A percentile compares a stretch with the other conserved stretches of the same genome.
These are phyloP conservation scores for Gortyna flavago DNA, from an alignment of 2,888 invertebrate species.

Conservation along the genomic window DNA sequence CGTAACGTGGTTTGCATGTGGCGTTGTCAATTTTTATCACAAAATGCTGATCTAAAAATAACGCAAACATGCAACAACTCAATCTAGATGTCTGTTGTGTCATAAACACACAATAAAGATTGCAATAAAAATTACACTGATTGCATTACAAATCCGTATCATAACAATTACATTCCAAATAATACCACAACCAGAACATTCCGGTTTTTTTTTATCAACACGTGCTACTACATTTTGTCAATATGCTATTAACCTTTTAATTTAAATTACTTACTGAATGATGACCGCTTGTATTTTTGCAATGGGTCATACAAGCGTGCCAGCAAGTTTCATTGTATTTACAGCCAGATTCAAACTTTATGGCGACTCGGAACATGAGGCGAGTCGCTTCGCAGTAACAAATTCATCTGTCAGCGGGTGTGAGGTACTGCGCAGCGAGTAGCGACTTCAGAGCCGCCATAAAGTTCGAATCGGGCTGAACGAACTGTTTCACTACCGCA, in stretches of 20 bases:
- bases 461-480: too few species aligned
- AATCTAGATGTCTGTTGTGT: not conserved
- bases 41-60: not conserved
- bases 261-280: conserved; percentile 1
- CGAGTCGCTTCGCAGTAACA: not conserved
- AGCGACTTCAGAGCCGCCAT: too few species aligned
- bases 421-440: too few species aligned
- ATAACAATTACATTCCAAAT: conserved; percentile 12
- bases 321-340: conserved; percentile 3
- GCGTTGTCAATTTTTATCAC: not conserved
- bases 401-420: too few species aligned
- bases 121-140: conserved; percentile 8
- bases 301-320: not conserved
- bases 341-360: not conserved
- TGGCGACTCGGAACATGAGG: not conserved
- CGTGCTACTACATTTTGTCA: conserved; percentile 28
- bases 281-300: conserved; percentile 9
- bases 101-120: not conserved
- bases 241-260: conserved; percentile 25
- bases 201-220: conserved; percentile 34
- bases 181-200: not conserved
- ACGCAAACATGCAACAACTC: conserved; percentile 2
- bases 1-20: not conserved
- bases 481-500: not conserved
- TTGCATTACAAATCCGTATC: conserved; percentile 26